These are phyloP conservation scores for Dastarcus helophoroides DNA, from an alignment of 2,888 invertebrate species.

Conservation along the genomic window DNA sequence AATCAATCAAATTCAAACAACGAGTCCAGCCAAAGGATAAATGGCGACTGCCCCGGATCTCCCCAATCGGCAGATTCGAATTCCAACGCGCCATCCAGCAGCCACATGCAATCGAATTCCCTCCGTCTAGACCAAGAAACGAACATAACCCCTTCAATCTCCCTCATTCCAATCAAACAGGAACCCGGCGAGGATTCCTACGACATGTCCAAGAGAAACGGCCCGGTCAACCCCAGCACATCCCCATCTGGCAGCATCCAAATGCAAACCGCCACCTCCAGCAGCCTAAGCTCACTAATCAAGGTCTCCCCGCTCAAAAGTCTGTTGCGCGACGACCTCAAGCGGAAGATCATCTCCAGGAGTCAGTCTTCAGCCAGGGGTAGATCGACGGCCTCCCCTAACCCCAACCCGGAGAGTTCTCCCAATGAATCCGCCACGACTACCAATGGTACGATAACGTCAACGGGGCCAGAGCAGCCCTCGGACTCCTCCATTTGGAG, in stretches of 20 bases:
- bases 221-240: constrained; percentile 32
- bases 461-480: constrained; percentile 53
- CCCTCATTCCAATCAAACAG: constrained; percentile 76
- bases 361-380: constrained; percentile 41
- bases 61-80: constrained; percentile 75
- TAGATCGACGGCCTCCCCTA: constrained; percentile 34
- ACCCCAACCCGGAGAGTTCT: constrained; percentile 35
- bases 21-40: constrained; percentile 44
- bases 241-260: constrained; percentile 30
- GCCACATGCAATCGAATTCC: constrained; percentile 40
- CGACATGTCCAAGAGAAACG: constrained; percentile 33
- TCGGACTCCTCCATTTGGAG: constrained; percentile 36
- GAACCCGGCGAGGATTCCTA: constrained; percentile 43
- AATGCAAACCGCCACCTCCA: constrained; percentile 48
- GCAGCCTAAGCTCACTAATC: constrained; percentile 64
- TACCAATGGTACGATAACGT: constrained; percentile 48
- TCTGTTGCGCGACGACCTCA: constrained; percentile 70
- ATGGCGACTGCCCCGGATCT: constrained; percentile 60
- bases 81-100: constrained; percentile 60
- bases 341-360: constrained; percentile 64
- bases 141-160: constrained; percentile 72
- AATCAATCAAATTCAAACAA: constrained; percentile 29
- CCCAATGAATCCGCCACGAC: constrained; percentile 41
- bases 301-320: constrained; percentile 79
- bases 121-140: constrained; percentile 39